These are phyloP conservation scores for Diarsia mendica DNA, from an alignment of 2,888 invertebrate genomes.

Conservation along the genomic window DNA sequence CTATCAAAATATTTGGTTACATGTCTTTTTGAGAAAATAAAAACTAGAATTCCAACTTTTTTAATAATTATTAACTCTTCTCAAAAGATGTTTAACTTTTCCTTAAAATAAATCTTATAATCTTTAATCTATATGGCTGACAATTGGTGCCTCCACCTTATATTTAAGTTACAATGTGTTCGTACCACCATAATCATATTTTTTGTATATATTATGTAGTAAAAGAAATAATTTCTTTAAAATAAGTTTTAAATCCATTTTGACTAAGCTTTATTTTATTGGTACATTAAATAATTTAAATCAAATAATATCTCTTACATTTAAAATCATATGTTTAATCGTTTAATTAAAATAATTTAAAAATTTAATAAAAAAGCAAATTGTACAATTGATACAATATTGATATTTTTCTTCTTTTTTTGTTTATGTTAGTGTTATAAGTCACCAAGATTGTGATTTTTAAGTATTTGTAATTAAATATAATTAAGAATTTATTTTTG, in stretches of 20 bases:
- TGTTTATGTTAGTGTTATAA: conserved; percentile 73
- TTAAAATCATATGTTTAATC: conserved; percentile 17
- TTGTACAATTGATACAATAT: conserved; percentile 56
- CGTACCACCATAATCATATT: conserved; percentile 80
- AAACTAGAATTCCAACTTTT: background rate
- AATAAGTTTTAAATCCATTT: conserved; percentile 53
- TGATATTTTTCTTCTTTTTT: conserved; percentile 43
- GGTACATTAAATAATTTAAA: conserved; percentile 43
- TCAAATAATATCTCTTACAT: conserved; percentile 26
- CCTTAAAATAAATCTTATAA: background rate
- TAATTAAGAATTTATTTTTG: conserved; percentile 85
- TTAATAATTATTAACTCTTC: background rate
- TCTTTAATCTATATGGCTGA: background rate
- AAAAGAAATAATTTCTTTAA: conserved; percentile 53
- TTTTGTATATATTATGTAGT: conserved; percentile 70
- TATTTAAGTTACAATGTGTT: conserved; percentile 73
- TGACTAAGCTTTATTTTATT: conserved; percentile 51
- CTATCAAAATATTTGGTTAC: background rate
- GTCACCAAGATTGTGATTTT: conserved; percentile 87
- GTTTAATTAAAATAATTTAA: background rate
- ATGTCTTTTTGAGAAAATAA: conserved; percentile 9
- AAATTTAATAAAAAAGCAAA: conserved; percentile 7
- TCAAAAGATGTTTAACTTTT: conserved; percentile 26
- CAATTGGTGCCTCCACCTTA: conserved; percentile 44
- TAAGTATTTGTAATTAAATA: conserved; percentile 76